Base-by-base conservation (phyloP, 1,140 invertebrate species). In the Caenorhabditis tropicalis region DNA sequence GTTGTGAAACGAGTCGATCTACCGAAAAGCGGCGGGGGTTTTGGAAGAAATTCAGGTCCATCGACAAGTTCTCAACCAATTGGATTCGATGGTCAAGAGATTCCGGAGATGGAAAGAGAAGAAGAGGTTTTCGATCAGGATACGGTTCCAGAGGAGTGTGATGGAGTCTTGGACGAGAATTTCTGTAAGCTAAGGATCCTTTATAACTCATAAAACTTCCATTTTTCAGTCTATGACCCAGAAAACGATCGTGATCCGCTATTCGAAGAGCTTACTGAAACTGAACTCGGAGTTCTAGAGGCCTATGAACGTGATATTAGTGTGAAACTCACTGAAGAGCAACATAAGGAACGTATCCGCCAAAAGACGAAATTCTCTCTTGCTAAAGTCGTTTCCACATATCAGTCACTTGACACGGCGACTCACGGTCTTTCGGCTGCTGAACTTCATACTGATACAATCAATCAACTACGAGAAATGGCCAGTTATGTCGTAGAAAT, bases 171-270 rank as follows among this genome's bases (percentile, higher is more conserved):
- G 65, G 36, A 46, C 12, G 65, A 74, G 5, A 74, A 43, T 24
- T 33, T 46, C 12, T 74, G 65, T 74, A 10, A 31, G 65, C 43
- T 24, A n/a, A n/a, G n/a, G n/a, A n/a, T n/a, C n/a, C n/a, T n/a
- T n/a, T n/a, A n/a, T n/a, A 51, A 51, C 19, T 51, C 10, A 12
- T 24, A 5, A 2, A 24, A 24, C 5, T 58, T 58, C n/a, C n/a
- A n/a, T n/a, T 24, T 74, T 74, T 31, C 65, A 74, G 65, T 74
- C 21, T 74, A 74, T 36, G 65, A 74, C 21, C 65, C 65, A 1
- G 6, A 46, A 46, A 74, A 74, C 65, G 29, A 74, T 15, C 33
- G 65, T 10, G 65, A 74, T 43, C 65, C 65, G n/a, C 36, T 74
- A 1, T 15, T 74, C 36, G 65, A 74, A 39, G 65, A 74, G 36